Percentiles rank a stretch among this genome's conserved stretches.
Evolutionary conservation across 2,888 invertebrate species (phyloP).

Genomic region (Balanococcus diminutus): DNA sequence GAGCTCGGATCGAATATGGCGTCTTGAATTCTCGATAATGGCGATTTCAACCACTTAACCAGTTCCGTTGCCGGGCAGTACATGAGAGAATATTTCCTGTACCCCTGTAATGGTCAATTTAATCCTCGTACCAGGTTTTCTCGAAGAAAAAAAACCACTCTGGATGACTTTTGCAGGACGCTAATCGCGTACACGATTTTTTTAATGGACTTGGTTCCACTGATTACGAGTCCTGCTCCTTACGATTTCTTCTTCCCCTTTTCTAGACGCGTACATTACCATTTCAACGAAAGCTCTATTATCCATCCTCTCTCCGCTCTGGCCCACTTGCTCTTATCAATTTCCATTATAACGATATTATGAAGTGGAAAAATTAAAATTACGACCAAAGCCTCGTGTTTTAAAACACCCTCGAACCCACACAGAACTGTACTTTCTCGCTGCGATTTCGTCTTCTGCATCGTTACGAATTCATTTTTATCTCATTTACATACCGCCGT

Average conservation of each 20-base stretch:
- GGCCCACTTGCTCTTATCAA: background rate
- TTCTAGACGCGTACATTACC: background rate
- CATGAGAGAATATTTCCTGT: background rate
- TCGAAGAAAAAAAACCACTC: background rate
- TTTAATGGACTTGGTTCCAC: background rate
- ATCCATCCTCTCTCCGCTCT: background rate
- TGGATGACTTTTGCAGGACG: background rate
- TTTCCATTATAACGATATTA: background rate
- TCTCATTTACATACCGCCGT: slow-evolving; percentile 1
- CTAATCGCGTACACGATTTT: background rate
- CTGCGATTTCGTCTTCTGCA: background rate
- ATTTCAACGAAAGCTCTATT: background rate
- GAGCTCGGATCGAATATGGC: background rate
- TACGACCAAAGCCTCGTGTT: background rate
- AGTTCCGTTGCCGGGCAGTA: background rate
- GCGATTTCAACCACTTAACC: background rate
- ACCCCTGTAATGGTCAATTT: background rate
- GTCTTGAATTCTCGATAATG: background rate
- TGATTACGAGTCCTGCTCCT: background rate
- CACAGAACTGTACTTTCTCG: background rate
- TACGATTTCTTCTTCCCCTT: background rate
- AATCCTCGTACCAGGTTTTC: background rate
- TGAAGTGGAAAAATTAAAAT: slow-evolving; percentile 5
- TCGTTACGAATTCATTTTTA: slow-evolving; percentile 19
- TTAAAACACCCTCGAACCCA: background rate